phyloP scores from a whole-genome alignment of 2,113 vertebrate species.

The Pardalotus punctatus region DNA sequence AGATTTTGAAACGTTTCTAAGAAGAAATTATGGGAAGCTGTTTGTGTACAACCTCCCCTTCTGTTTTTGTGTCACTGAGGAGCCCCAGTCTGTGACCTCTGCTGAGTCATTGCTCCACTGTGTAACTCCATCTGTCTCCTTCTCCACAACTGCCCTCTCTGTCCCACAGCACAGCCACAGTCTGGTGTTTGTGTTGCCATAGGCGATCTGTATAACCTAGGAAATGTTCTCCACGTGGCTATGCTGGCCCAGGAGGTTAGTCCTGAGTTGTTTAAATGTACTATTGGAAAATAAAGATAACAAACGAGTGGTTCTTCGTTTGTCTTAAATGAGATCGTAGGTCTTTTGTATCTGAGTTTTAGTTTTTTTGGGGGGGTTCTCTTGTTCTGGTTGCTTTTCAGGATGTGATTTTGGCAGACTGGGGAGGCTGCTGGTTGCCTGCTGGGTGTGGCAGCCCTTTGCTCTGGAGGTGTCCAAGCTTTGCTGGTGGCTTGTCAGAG shows the following conservation, averaged over 20 bases:
- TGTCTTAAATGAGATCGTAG: conserved; percentile 33
- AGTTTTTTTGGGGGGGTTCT: neutral
- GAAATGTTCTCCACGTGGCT: conserved; percentile 3
- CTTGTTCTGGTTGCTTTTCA: neutral
- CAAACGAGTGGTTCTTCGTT: neutral
- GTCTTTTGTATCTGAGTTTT: neutral
- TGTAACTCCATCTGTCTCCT: neutral
- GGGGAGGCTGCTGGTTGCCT: neutral
- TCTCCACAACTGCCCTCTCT: neutral
- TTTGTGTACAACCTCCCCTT: neutral
- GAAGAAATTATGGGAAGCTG: neutral
- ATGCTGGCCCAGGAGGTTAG: neutral
- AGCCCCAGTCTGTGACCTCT: neutral
- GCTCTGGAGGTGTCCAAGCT: neutral
- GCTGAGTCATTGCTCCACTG: neutral
- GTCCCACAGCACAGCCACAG: neutral
- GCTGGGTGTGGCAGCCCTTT: neutral
- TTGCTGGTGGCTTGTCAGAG: neutral
- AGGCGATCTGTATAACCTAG: neutral
- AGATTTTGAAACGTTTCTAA: neutral
- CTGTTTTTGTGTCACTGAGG: neutral
- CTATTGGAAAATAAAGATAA: conserved; percentile 53
- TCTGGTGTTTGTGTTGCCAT: neutral
- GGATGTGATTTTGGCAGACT: neutral
- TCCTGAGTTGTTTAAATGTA: conserved; percentile 55